Percentiles rank a stretch among this genome's conserved stretches.
Evolutionary conservation across 1,140 invertebrate genomes (phyloP).

Genomic region (Aphis gossypii): DNA sequence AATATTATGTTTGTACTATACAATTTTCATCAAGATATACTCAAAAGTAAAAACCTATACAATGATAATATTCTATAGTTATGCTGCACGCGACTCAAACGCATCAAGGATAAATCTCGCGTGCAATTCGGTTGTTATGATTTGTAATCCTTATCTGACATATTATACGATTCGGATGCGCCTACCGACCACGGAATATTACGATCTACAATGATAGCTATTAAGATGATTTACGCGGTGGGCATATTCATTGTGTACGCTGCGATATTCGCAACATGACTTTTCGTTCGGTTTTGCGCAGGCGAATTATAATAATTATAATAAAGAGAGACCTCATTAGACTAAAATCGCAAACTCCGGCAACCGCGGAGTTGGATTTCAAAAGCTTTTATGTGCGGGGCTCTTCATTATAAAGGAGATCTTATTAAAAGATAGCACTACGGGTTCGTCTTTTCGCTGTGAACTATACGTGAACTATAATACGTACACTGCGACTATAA

Average conservation of each 20-base stretch:
- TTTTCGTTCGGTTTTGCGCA: neutral
- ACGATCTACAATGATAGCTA: neutral
- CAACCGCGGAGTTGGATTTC: neutral
- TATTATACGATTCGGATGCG: neutral
- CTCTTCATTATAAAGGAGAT: constrained; percentile 28
- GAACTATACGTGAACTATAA: neutral
- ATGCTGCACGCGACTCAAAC: too few species aligned
- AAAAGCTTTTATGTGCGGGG: neutral
- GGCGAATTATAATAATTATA: neutral
- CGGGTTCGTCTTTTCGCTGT: neutral
- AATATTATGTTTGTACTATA: too few species aligned
- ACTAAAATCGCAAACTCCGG: neutral
- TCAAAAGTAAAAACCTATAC: neutral
- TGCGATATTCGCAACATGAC: neutral
- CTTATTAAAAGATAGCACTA: constrained; percentile 21
- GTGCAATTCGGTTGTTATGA: neutral
- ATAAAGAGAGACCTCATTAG: constrained; percentile 21
- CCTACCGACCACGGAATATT: neutral
- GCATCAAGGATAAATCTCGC: too few species aligned
- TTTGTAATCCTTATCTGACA: neutral
- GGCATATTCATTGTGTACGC: neutral
- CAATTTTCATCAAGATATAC: too few species aligned
- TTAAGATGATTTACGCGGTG: neutral
- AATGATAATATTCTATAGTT: neutral
- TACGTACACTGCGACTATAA: neutral